A percentile compares a stretch with the other conserved stretches of the same genome.
These are phyloP conservation scores for Magallana angulata DNA, from an alignment of 1,140 invertebrate species.

Conservation along the genomic window DNA sequence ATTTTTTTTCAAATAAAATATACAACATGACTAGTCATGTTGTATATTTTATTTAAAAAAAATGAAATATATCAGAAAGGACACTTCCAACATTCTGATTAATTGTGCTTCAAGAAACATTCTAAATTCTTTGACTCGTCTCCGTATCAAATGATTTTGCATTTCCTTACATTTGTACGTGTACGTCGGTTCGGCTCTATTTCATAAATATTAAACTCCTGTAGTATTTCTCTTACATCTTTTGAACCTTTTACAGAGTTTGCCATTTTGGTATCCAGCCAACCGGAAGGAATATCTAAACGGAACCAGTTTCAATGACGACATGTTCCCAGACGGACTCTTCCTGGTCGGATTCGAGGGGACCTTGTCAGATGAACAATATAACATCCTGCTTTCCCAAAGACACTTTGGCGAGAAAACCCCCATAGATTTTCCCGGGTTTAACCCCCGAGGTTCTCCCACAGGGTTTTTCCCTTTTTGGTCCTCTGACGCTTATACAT, in stretches of 20 bases:
- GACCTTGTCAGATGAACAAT: slow-evolving; percentile 50
- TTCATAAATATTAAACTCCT: too few relatives aligned
- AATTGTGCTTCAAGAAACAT: too few relatives aligned
- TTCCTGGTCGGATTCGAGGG: slow-evolving; percentile 59
- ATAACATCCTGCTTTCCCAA: slow-evolving; percentile 49
- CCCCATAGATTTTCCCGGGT: slow-evolving; percentile 63
- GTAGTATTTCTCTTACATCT: too few relatives aligned
- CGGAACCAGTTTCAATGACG: slow-evolving; percentile 58
- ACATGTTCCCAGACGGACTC: neutral
- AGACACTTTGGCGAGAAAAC: slow-evolving; percentile 55
- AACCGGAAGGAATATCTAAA: slow-evolving; percentile 73
- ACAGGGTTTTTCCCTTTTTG: slow-evolving; percentile 68
- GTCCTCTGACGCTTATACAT: slow-evolving; percentile 68
- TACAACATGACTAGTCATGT: too few relatives aligned
- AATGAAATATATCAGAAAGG: too few relatives aligned
- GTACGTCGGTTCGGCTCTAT: too few relatives aligned
- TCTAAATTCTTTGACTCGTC: too few relatives aligned
- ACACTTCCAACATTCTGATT: too few relatives aligned
- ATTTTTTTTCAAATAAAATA: too few relatives aligned
- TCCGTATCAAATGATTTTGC: too few relatives aligned
- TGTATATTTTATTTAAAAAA: too few relatives aligned
- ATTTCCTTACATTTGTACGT: too few relatives aligned
- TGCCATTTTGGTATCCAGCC: slow-evolving; percentile 70
- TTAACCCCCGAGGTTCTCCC: slow-evolving; percentile 55
- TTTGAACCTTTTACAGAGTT: slow-evolving; percentile 49